Percentiles rank a stretch among this genome's conserved stretches.
phyloP scores from a whole-genome alignment of 2,888 invertebrate genomes.

The Rhyacophila evoluta region DNA sequence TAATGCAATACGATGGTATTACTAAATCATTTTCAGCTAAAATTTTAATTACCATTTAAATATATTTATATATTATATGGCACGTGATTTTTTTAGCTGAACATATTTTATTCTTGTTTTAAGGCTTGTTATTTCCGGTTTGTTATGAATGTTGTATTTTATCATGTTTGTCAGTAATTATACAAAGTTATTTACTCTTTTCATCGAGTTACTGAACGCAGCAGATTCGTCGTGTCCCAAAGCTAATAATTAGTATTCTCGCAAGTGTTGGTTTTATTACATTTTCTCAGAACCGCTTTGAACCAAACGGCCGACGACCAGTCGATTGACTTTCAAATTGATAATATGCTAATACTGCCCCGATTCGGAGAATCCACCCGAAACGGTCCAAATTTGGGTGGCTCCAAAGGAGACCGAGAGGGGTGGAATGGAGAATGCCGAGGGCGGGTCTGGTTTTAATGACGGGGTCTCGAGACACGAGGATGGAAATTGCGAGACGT shows the following conservation, averaged over 20 bases:
- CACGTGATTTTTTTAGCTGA: no score
- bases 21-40: no score
- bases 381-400: background rate
- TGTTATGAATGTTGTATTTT: no score
- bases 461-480: background rate
- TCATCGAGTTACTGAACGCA: no score
- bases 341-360: conserved; percentile 13
- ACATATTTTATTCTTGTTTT: no score
- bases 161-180: no score
- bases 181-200: no score
- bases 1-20: no score
- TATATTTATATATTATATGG: no score
- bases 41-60: no score
- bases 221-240: background rate
- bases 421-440: background rate
- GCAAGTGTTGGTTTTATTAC: conserved; percentile 5
- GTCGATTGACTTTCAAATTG: conserved; percentile 41
- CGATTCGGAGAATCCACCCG: conserved; percentile 25
- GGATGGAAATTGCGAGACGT: background rate
- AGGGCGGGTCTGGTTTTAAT: conserved; percentile 4
- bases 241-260: conserved; percentile 11
- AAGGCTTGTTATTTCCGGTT: no score
- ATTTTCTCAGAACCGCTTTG: conserved; percentile 18
- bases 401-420: background rate
- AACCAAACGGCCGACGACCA: conserved; percentile 25